A percentile compares a stretch with the other conserved stretches of the same genome.
Conservation (phyloP, 2,888 invertebrate genomes). For the Geophilus truncorum region DNA sequence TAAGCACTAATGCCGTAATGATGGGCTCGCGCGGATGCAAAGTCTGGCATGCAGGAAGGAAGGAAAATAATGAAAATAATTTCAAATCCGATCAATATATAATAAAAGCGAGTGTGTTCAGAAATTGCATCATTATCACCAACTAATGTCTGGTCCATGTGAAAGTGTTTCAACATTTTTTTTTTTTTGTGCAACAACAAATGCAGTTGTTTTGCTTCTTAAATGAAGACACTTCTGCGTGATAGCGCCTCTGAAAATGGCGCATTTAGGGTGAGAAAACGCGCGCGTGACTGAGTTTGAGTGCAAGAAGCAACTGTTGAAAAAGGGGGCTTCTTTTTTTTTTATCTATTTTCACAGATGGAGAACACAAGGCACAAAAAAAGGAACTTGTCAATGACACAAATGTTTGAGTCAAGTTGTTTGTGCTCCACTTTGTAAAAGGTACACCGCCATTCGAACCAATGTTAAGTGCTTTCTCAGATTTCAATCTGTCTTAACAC, state of each 20-base stretch:
- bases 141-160: not conserved
- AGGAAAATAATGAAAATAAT: not conserved
- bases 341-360: not conserved
- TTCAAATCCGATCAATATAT: not conserved
- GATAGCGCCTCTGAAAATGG: not conserved
- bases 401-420: not conserved
- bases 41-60: not conserved
- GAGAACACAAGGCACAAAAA: not conserved
- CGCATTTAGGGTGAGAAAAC: not conserved
- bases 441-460: not conserved
- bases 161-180: not conserved
- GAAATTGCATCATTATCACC: not conserved
- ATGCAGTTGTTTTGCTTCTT: not conserved
- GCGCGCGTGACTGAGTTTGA: not conserved
- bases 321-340: not conserved
- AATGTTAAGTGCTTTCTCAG: not conserved
- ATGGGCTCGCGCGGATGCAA: slow-evolving; percentile 3
- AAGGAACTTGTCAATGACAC: not conserved
- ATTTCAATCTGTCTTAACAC: not conserved
- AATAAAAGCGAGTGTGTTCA: too few relatives aligned
- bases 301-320: not conserved
- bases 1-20: slow-evolving; percentile 30
- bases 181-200: not conserved
- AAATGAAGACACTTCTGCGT: not conserved
- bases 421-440: not conserved